Evolutionary conservation across 2,888 invertebrate genomes (phyloP), one percentile per base, ranked within the genome.

Genomic region (Agrilus cyanescens): DNA sequence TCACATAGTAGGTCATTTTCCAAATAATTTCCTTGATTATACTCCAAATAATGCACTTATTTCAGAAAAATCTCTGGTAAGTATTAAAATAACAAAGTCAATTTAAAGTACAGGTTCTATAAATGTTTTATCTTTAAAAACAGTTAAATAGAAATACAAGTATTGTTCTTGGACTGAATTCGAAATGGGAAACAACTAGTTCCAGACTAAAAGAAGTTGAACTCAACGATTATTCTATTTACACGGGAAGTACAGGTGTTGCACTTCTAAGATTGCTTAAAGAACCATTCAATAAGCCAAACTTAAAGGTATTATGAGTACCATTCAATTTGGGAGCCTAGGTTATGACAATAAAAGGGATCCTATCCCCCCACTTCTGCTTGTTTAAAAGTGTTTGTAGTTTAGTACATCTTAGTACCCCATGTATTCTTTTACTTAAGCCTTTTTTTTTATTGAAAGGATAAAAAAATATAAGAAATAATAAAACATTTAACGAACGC

Each of bases 231-330:
- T 70, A 69, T 52, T 77, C 82, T 4, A 71, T 87, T 1, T 88
- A 88, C 54, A 86, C 86, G 7, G 88, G 88, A 30, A 76, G 75
- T 42, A 64, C 80, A 49, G 88, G 88, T 30, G 68, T 84, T 46
- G 81, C 82, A 30, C 65, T 82, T 32, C 69, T 79, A 49, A 78
- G 79, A 58, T 69, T 80, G 41, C 70, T 74, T 50, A 63, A 61
- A 52, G 56, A 56, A 47, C 55, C 56, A 5, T 46, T 58, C 32
- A 54, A 59, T 42, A 34, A 45, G 36, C 44, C 51, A 20, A 58
- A 57, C 44, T 53, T 66, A 40, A 50, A 57, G 49, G 63, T 63
- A 54, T 45, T 38, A n/a, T n/a, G 44, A 14, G 5, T 37, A 7
- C 6, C 32, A 25, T 12, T 34, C n/a, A n/a, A n/a, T n/a, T n/a